phyloP scores from a whole-genome alignment of 2,113 vertebrate genomes.

The Anseranas semipalmata region DNA sequence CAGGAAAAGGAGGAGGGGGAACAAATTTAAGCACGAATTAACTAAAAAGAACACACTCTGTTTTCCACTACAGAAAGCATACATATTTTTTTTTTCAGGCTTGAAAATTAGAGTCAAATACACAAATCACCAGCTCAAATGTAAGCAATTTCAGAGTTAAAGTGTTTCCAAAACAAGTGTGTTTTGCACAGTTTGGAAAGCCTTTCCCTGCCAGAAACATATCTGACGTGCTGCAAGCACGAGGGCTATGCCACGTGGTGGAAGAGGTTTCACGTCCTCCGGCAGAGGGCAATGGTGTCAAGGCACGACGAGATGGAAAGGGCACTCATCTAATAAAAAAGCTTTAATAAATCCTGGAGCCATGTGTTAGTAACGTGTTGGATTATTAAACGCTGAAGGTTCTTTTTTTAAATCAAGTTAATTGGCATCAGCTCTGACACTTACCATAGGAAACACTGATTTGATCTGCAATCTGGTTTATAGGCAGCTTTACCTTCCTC shows the following conservation, averaged over 20 bases:
- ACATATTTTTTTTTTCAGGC: background rate
- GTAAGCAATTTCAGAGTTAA: accelerated
- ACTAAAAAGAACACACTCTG: background rate
- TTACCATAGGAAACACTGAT: background rate
- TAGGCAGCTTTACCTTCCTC: background rate
- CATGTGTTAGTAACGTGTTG: background rate
- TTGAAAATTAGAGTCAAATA: background rate
- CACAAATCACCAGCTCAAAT: background rate
- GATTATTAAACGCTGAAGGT: conserved; percentile 38
- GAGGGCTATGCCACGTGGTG: background rate
- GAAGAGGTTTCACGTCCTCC: conserved; percentile 8
- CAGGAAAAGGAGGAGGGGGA: background rate
- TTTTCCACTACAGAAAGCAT: background rate
- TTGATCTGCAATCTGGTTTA: background rate
- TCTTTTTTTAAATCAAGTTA: conserved; percentile 29
- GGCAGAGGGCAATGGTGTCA: conserved; percentile 67
- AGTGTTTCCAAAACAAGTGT: background rate
- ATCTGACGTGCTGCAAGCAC: background rate
- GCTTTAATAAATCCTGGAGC: conserved; percentile 12
- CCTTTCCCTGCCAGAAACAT: background rate
- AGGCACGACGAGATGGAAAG: conserved; percentile 1
- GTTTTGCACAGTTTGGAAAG: background rate
- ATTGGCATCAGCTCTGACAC: conserved; percentile 30
- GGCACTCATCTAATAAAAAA: background rate
- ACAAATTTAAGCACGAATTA: background rate